Base-by-base conservation (phyloP, 2,888 invertebrate species). In the Campopleginae sp. region DNA sequence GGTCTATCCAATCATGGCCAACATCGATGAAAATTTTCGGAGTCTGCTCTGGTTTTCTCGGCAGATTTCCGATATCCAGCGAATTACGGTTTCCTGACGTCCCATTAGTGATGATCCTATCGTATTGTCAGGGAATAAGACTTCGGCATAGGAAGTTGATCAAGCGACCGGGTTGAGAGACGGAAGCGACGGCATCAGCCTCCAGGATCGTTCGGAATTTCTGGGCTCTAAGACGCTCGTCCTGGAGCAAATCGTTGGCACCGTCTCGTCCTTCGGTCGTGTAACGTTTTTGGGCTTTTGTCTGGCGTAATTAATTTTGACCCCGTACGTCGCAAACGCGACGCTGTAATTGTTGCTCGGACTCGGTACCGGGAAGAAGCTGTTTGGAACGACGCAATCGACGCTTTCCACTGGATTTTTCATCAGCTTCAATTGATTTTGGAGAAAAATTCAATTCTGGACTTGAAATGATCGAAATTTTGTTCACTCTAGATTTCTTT, bases 211-310 rank as follows among this genome's bases (percentile, higher is more conserved):
- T 42, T 75, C 14, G 81, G 82, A 87, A 84, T 87, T 82, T 86
- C 66, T 61, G 66, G 79, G 86, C 74, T 85, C 88, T 86, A 80
- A 85, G 86, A 88, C 82, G 83, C 88, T 79, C 76, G 33, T 85
- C 84, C 86, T 74, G 84, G 77, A 70, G 84, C 83, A 87, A 88
- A 89, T 86, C 86, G 85, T 87, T 88, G 87, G 87, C 89, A 88
- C 88, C 87, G 79, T 82, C 70, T 72, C 27, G 68, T 38, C 70
- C 51, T 63, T 17, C 46, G 51, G 31, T 70, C 70, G 65, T 63
- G 66, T 38, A 51, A 8, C 38, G 70, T 61, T 17, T 46, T 27
- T 54, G 42, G 31, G 46, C 42, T 63, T 51, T 63, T 65, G 19
- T 19, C 42, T 42, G 38, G 38, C 17, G 38, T 68, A 46, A 63